Conservation (phyloP, 1,140 invertebrate species). For the Notospermus geniculatus region DNA sequence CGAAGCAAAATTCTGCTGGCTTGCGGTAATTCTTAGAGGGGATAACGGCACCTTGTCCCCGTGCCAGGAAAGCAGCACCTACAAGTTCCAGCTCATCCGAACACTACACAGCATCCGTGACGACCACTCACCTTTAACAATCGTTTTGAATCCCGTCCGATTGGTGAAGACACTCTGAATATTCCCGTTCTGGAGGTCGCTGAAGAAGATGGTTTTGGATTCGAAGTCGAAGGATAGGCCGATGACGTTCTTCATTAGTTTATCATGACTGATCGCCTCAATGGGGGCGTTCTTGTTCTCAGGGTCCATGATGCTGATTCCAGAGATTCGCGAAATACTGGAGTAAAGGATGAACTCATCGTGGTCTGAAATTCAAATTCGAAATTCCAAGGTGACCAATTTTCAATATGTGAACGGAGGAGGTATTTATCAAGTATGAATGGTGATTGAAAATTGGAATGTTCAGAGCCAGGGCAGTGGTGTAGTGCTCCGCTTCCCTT, state of each 20-base stretch:
- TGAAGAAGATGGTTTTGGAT: constrained; percentile 73
- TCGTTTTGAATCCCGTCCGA: constrained; percentile 67
- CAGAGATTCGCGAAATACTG: constrained; percentile 85
- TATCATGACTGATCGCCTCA: constrained; percentile 68
- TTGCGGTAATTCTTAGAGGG: no score
- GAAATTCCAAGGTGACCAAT: constrained; percentile 10
- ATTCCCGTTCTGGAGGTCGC: constrained; percentile 79
- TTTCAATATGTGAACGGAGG: neutral
- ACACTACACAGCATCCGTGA: no score
- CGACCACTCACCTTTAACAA: no score
- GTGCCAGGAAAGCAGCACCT: no score
- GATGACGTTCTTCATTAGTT: constrained; percentile 77
- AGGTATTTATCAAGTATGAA: constrained; percentile 2
- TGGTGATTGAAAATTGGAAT: no score
- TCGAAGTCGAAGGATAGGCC: constrained; percentile 78
- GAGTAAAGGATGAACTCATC: constrained; percentile 88
- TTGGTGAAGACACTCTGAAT: constrained; percentile 84
- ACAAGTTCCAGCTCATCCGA: no score
- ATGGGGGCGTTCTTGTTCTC: constrained; percentile 72
- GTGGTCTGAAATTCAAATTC: constrained; percentile 62
- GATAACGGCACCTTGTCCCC: no score
- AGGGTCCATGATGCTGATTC: constrained; percentile 73
- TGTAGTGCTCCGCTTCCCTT: no score
- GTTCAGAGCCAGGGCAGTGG: no score
- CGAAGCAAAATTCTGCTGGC: no score